These are phyloP conservation scores for Epinephelus lanceolatus DNA, from an alignment of 2,113 vertebrate genomes.

Conservation along the genomic window DNA sequence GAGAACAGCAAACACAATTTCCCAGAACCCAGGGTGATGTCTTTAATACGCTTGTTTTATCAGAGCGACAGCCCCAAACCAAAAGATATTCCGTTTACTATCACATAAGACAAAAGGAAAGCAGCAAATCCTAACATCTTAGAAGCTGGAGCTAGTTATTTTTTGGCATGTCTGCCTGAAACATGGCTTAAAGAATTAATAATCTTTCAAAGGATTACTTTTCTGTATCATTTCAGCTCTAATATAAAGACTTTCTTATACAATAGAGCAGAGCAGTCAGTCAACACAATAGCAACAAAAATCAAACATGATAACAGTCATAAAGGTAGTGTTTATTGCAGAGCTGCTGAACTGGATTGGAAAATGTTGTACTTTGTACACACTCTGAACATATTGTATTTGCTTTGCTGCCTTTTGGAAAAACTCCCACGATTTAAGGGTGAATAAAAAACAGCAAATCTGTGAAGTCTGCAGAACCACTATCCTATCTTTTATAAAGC, in stretches of 20 bases:
- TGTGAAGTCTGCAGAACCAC: background rate
- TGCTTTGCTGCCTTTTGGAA: constrained; percentile 41
- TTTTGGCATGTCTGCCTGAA: background rate
- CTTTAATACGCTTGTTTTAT: background rate
- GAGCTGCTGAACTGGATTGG: background rate
- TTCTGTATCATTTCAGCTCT: background rate
- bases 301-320: background rate
- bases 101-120: background rate
- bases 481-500: background rate
- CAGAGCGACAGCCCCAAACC: background rate
- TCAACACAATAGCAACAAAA: background rate
- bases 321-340: constrained; percentile 29
- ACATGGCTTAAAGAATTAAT: background rate
- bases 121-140: background rate
- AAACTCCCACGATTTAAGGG: constrained; percentile 8
- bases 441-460: constrained; percentile 14
- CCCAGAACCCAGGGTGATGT: background rate
- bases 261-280: background rate
- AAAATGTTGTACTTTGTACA: background rate
- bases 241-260: background rate
- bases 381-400: constrained; percentile 30
- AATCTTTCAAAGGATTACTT: too few species aligned
- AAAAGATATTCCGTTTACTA: background rate
- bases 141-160: background rate
- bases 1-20: too few species aligned